These are phyloP conservation scores for Acanthosepion esculentum DNA, from an alignment of 2,888 invertebrate genomes.

Conservation along the genomic window DNA sequence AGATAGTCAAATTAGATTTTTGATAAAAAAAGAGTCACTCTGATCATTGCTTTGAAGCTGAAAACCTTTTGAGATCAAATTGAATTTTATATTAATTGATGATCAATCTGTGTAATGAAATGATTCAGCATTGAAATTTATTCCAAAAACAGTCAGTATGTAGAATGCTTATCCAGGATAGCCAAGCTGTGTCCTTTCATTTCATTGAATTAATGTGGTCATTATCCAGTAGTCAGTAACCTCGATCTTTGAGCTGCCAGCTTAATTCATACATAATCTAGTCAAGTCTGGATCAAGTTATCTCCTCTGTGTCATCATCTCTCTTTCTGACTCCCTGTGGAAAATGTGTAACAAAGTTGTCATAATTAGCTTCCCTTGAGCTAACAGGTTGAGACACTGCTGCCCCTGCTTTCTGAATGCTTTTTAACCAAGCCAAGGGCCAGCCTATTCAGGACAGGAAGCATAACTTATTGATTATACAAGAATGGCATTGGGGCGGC, in stretches of 20 bases:
- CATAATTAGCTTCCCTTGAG: slow-evolving; percentile 13
- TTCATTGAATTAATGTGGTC: not conserved
- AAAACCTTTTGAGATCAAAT: no score
- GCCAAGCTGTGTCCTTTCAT: no score
- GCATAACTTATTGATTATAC: slow-evolving; percentile 3
- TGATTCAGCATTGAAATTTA: no score
- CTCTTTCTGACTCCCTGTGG: not conserved
- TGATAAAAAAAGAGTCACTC: not conserved
- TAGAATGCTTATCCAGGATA: no score
- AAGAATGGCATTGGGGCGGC: not conserved
- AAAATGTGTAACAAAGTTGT: not conserved
- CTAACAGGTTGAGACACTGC: not conserved
- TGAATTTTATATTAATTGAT: no score
- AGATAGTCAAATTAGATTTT: not conserved
- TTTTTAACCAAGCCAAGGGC: not conserved
- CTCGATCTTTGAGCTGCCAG: not conserved
- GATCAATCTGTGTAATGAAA: no score
- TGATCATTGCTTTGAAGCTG: not conserved
- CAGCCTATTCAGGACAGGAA: not conserved
- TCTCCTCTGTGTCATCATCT: not conserved
- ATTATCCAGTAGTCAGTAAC: not conserved
- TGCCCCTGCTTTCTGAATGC: not conserved
- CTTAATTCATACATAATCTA: slow-evolving; percentile 20
- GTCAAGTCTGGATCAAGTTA: slow-evolving; percentile 3
- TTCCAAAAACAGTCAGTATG: no score